Evolutionary conservation across 2,888 invertebrate species (phyloP).

Genomic region (Apamea monoglypha): DNA sequence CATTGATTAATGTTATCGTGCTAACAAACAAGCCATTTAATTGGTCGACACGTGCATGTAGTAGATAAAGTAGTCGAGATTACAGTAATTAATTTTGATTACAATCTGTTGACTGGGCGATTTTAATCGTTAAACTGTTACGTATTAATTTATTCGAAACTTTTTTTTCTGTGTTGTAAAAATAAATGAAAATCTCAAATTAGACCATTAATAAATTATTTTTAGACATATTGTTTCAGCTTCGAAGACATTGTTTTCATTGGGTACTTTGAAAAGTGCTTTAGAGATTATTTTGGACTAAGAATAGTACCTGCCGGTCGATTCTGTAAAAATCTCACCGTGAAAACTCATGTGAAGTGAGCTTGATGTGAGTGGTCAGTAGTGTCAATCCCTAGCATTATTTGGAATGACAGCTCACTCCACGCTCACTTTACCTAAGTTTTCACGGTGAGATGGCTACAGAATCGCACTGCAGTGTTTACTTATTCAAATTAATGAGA

Average conservation of each 20-base stretch:
- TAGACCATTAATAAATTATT: not conserved
- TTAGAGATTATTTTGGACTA: not conserved
- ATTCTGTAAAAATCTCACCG: too few species aligned
- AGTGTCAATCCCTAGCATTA: too few species aligned
- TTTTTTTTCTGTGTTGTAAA: not conserved
- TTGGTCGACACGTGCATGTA: conserved; percentile 54
- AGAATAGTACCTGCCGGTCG: not conserved
- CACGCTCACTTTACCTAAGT: too few species aligned
- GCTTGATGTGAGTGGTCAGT: too few species aligned
- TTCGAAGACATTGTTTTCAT: not conserved
- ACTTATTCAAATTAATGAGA: not conserved
- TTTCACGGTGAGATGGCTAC: too few species aligned
- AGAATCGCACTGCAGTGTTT: too few species aligned
- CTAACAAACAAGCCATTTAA: conserved; percentile 52
- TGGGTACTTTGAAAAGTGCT: not conserved
- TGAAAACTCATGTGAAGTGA: too few species aligned
- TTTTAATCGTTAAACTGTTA: conserved; percentile 35
- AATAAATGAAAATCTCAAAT: not conserved
- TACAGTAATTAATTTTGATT: conserved; percentile 62
- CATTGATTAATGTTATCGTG: conserved; percentile 54
- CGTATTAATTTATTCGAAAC: conserved; percentile 24
- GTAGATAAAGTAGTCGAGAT: conserved; percentile 54
- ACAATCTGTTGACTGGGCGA: conserved; percentile 48
- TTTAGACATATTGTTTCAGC: not conserved
- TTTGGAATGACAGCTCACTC: too few species aligned